Conservation (phyloP, 2,797 vertebrate species). For the Poeciliopsis paucimaculata region DNA sequence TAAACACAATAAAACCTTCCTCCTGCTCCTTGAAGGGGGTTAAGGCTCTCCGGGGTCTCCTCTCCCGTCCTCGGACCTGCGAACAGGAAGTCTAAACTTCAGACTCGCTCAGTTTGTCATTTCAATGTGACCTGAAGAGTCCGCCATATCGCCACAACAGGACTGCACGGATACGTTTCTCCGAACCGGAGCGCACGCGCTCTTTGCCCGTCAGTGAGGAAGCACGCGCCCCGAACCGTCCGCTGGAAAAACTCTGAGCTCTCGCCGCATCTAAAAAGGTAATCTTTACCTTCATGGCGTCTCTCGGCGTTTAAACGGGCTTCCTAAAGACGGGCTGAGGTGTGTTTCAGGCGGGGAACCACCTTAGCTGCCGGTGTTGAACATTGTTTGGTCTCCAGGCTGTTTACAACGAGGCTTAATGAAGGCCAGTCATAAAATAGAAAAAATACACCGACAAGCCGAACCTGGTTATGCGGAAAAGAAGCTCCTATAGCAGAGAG, state of each 20-base stretch:
- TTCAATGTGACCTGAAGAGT: slow-evolving; percentile 63
- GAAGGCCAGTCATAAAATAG: neutral
- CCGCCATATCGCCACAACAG: slow-evolving; percentile 70
- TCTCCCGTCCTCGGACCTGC: neutral
- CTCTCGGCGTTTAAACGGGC: neutral
- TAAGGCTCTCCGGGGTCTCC: no score
- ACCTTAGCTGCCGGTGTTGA: neutral
- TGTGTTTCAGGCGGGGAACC: neutral
- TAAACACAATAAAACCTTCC: neutral
- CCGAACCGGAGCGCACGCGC: slow-evolving; percentile 14
- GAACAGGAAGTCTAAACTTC: neutral
- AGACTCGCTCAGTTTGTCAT: neutral
- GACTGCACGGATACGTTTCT: slow-evolving; percentile 64
- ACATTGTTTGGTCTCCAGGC: neutral
- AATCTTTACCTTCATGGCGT: slow-evolving; percentile 9
- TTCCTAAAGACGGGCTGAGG: neutral
- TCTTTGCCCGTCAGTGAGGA: slow-evolving; percentile 17
- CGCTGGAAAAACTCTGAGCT: slow-evolving; percentile 38
- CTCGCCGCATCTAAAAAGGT: slow-evolving; percentile 53
- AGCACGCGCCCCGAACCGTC: slow-evolving; percentile 13
- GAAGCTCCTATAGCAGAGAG: slow-evolving; percentile 17
- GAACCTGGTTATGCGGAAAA: neutral
- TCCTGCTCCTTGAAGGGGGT: neutral
- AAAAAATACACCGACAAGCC: neutral
- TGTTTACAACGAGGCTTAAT: neutral